Evolutionary conservation across 2,888 invertebrate genomes (phyloP), one percentile per base, ranked within the genome.

Genomic region (Tineola bisselliella): DNA sequence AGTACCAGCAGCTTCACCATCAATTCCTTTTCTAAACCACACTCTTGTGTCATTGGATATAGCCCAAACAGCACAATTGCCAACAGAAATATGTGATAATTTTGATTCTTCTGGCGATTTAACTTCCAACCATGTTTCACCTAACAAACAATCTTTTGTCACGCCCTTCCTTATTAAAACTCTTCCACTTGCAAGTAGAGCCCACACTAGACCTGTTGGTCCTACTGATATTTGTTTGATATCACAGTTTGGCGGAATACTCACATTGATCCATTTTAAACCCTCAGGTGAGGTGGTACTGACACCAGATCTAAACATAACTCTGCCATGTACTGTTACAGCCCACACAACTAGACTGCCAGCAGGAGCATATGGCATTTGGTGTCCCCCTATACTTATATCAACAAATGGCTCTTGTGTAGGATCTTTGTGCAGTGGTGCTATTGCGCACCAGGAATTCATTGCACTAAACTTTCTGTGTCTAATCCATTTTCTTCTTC

Each of bases 381-480:
- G 91, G 71, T 92, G 92, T 25, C 97, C 96, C 38, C 97, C 96
- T 67, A 96, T 92, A 63, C 93, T 90, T 57, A 97, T 91, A 87
- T 97, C 96, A 72, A 96, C 95, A 71, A 98, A 97, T 4, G 97
- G 97, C 75, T 97, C 97, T 88, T 93, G 92, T 0, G 96, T 95
- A 18, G 95, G 93, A 84, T 96, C 95, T 81, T 95, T 94, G 75
- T 95, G 94, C 63, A 96, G 84, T 12, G 95, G 94, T 62, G 95
- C 94, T 70, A 97, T 93, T 44, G 94, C 94, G 83, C 96, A 95
- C 97, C 97, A 97, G 52, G 93, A 93, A 81, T 96, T 95, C 82
- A 96, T 91, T 8, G 96, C 95, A 77, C 93, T 93, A 72, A 96
- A 97, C 69, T 94, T 90, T 61, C 97, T 88, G 73, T 93, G 94